These are phyloP conservation scores for Pseudomyrmex gracilis DNA, from an alignment of 1,140 invertebrate genomes.

Conservation along the genomic window DNA sequence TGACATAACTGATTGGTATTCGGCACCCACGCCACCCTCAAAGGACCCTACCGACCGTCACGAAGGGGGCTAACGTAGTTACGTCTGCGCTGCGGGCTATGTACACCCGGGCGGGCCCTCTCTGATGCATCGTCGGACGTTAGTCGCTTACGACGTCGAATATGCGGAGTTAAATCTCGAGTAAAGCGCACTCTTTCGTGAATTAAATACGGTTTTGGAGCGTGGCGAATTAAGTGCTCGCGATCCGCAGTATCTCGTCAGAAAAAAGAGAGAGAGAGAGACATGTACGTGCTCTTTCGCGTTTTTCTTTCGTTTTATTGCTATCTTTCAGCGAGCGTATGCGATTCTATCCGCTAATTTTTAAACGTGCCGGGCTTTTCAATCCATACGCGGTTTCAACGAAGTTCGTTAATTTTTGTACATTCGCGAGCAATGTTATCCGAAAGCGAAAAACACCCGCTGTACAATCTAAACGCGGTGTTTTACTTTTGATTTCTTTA, in stretches of 20 bases:
- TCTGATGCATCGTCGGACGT: slow-evolving; percentile 22
- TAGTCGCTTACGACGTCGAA: slow-evolving; percentile 18
- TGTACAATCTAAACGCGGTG: background rate
- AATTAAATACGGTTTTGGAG: slow-evolving; percentile 29
- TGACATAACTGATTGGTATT: slow-evolving; percentile 84
- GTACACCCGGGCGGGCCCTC: background rate
- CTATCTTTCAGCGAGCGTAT: slow-evolving; percentile 1
- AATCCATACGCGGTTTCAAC: background rate
- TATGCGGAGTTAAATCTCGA: slow-evolving; percentile 42
- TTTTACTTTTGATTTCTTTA: slow-evolving; percentile 9
- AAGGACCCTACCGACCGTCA: slow-evolving; percentile 70
- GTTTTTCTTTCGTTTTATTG: background rate
- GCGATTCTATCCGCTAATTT: slow-evolving; percentile 13
- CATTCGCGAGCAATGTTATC: slow-evolving; percentile 4
- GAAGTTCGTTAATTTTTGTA: background rate
- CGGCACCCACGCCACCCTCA: slow-evolving; percentile 76
- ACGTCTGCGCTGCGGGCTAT: slow-evolving; percentile 67
- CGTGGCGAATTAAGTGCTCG: background rate
- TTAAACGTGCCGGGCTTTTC: background rate
- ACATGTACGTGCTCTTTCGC: background rate
- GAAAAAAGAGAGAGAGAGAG: background rate
- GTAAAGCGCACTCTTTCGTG: slow-evolving; percentile 28
- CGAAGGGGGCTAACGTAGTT: slow-evolving; percentile 77
- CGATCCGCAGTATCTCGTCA: background rate
- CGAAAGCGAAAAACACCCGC: background rate